These are phyloP conservation scores for Upupa epops DNA, from an alignment of 2,113 vertebrate genomes.

Conservation along the genomic window DNA sequence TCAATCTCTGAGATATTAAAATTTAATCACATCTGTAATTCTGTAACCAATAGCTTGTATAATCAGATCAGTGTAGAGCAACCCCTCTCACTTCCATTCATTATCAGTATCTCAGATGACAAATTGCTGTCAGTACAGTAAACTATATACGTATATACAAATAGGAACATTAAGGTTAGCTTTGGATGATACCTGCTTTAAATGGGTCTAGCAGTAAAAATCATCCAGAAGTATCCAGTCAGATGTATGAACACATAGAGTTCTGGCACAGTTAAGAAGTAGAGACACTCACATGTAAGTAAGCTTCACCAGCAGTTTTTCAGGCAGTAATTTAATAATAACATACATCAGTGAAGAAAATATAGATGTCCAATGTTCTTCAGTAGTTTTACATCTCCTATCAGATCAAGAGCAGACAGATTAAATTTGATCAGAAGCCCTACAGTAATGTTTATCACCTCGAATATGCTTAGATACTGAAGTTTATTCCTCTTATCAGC, in stretches of 20 bases:
- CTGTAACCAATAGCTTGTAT: not conserved
- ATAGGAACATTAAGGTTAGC: not conserved
- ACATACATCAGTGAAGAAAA: not conserved
- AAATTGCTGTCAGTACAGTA: not conserved
- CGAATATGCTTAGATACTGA: not conserved
- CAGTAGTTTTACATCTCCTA: not conserved
- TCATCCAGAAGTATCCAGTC: not conserved
- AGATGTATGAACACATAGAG: not conserved
- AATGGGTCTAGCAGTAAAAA: not conserved
- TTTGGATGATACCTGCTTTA: not conserved
- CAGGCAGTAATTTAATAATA: not conserved
- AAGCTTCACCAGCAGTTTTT: not conserved
- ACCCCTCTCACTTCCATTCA: not conserved
- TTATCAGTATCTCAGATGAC: not conserved
- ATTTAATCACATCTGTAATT: not conserved
- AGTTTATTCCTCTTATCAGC: not conserved
- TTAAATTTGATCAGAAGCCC: not conserved
- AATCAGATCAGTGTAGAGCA: not conserved
- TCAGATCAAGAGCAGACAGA: not conserved
- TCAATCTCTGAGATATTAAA: not conserved
- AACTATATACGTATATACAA: not conserved
- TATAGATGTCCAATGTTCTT: not conserved
- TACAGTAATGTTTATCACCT: not conserved
- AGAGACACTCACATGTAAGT: not conserved
- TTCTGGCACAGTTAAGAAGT: not conserved